Conservation (phyloP, 2,888 invertebrate genomes). For the Platycnemis pennipes region DNA sequence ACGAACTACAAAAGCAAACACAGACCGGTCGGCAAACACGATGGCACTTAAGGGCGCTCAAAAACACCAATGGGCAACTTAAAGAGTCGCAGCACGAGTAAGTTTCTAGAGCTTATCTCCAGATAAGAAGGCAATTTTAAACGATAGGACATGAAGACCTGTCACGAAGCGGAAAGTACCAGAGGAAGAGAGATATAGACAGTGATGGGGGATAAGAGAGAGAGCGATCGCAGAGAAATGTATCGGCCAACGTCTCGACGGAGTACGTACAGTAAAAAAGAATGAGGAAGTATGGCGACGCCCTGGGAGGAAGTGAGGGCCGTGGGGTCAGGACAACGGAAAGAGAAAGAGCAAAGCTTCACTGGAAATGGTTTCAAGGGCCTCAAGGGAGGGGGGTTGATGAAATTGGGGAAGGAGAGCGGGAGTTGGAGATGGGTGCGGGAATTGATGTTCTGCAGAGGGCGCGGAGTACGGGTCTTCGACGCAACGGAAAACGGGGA, state of each 20-base stretch:
- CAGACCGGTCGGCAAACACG: neutral
- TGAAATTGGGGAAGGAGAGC: neutral
- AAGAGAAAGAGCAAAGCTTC: constrained; percentile 4
- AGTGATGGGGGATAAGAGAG: neutral
- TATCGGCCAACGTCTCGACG: neutral
- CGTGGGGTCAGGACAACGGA: neutral
- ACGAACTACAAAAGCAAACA: too few species aligned
- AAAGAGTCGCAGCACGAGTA: neutral
- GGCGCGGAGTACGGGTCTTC: too few species aligned
- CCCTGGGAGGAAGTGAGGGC: neutral
- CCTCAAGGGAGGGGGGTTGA: neutral
- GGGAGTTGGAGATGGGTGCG: too few species aligned
- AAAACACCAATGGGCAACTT: too few species aligned
- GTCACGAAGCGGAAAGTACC: neutral
- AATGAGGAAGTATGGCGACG: neutral
- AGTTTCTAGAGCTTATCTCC: neutral
- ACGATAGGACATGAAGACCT: neutral
- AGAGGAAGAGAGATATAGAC: too few species aligned
- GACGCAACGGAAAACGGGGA: too few species aligned
- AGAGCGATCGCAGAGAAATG: neutral
- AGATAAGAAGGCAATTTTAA: neutral
- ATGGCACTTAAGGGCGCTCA: too few species aligned
- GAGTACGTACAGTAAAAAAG: too few species aligned
- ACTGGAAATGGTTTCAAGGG: neutral
- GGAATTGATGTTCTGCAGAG: too few species aligned